Evolutionary conservation across 2,797 vertebrate species (phyloP).

Genomic region (Sitta carolinensis): DNA sequence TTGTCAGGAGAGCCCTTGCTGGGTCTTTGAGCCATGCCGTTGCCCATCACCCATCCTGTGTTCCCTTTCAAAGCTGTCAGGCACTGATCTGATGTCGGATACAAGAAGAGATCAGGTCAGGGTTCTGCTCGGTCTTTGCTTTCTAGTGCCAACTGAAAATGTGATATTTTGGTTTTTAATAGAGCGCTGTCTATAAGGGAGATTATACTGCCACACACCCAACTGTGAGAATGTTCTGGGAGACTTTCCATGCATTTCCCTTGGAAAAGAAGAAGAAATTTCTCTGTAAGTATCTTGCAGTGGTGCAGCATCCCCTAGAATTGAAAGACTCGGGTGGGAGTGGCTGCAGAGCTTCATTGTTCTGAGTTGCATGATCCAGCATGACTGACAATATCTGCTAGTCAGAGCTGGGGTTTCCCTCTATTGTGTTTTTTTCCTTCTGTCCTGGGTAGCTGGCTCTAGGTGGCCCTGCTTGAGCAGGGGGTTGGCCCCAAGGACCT

Average conservation of each 20-base stretch:
- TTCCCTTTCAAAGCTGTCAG: background rate
- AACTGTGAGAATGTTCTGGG: slow-evolving; percentile 95
- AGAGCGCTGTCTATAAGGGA: slow-evolving; percentile 93
- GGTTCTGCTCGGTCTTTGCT: background rate
- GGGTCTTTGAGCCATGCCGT: background rate
- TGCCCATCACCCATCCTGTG: background rate
- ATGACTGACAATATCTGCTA: background rate
- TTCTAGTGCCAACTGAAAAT: background rate
- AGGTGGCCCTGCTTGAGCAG: background rate
- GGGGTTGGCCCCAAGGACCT: background rate
- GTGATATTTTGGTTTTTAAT: background rate
- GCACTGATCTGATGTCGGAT: background rate
- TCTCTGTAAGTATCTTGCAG: slow-evolving; percentile 82
- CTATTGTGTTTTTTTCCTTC: fast-evolving
- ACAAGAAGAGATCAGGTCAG: background rate
- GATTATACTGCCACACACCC: slow-evolving; percentile 91
- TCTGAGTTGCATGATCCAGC: background rate
- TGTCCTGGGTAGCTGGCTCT: background rate
- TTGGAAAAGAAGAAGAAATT: slow-evolving; percentile 98
- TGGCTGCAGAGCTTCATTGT: background rate
- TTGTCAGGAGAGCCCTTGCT: background rate
- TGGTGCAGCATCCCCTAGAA: background rate
- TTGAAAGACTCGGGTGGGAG: background rate
- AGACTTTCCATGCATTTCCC: slow-evolving; percentile 94
- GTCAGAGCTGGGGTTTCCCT: background rate